phyloP scores from a whole-genome alignment of 2,797 vertebrate genomes.

The Taeniopygia guttata region DNA sequence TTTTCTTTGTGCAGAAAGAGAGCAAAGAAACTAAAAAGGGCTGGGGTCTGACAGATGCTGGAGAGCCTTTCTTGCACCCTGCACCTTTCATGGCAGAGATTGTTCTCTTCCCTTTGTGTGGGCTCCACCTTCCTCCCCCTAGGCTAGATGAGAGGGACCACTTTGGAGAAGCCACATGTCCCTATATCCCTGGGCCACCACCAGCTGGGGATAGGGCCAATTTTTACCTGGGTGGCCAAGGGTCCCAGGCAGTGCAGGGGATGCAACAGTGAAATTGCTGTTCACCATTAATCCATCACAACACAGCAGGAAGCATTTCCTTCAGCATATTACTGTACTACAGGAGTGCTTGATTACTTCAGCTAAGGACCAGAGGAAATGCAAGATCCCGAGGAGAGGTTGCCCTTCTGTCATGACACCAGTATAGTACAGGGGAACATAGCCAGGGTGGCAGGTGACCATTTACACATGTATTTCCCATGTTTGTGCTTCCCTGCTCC shows the following conservation, averaged over 20 bases:
- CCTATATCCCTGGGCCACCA: background rate
- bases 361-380: background rate
- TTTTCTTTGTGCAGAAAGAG: background rate
- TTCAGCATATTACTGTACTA: background rate
- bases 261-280: background rate
- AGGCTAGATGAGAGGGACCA: background rate
- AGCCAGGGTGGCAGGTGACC: background rate
- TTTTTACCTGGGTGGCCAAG: background rate
- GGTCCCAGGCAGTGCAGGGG: background rate
- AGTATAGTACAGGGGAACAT: fast-evolving
- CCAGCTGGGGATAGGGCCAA: background rate
- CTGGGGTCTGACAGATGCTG: background rate
- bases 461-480: background rate
- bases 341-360: background rate
- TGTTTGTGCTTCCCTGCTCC: background rate
- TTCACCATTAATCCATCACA: fast-evolving
- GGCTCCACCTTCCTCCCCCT: background rate
- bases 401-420: background rate
- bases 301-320: background rate
- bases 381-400: background rate
- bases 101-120: background rate
- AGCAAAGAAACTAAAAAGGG: background rate
- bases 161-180: background rate
- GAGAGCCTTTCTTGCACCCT: background rate
- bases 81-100: background rate